Evolutionary conservation across 2,797 vertebrate species (phyloP), one percentile per base, ranked within the genome.

Genomic region (Ptychadena robeensis): DNA sequence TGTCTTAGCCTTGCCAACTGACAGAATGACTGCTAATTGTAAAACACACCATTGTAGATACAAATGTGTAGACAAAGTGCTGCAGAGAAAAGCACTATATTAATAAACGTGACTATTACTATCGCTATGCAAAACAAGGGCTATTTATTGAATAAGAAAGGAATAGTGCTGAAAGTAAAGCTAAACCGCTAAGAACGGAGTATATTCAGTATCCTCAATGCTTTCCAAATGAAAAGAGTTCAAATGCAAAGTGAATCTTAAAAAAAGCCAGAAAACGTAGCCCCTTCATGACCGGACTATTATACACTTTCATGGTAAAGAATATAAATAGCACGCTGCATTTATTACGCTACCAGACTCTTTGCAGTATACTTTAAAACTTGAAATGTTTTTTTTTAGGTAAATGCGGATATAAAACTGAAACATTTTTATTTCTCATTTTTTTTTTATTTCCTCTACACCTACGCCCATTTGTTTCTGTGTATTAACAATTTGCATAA

Each of bases 1-100:
- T 38, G 63, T 82, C 65, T 65, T 77, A 59, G 68, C 65, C 66
- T 82, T 82, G 66, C 31, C 66, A 77, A 53, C 63, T 14, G 22
- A 78, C 73, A 77, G 30, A 72, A 83, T 83, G 74, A 18, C 67
- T 83, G 76, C 68, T 72, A 83, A 78, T 72, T 83, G 68, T 77
- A 65, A 61, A 77, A 14, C 61, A 59, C 34, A 27, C 64, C 63
- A 84, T 68, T 34, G 44, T 63, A 74, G 22, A 30, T 18, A 48
- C 35, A 68, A 68, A 31, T 59, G 69, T 83, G n/a, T 83, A 73
- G 44, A 71, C 57, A 79, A 73, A 59, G 70, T 67, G 64, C 70
- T 38, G 68, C 30, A 38, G 34, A 61, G 48, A 61, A 76, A 70
- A 69, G 74, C 38, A 65, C 59, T 71, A 82, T 68, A 48, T 71